Evolutionary conservation across 1,140 invertebrate genomes (phyloP), one percentile per base, ranked within the genome.

Genomic region (Scaptodrosophila lebanonensis): DNA sequence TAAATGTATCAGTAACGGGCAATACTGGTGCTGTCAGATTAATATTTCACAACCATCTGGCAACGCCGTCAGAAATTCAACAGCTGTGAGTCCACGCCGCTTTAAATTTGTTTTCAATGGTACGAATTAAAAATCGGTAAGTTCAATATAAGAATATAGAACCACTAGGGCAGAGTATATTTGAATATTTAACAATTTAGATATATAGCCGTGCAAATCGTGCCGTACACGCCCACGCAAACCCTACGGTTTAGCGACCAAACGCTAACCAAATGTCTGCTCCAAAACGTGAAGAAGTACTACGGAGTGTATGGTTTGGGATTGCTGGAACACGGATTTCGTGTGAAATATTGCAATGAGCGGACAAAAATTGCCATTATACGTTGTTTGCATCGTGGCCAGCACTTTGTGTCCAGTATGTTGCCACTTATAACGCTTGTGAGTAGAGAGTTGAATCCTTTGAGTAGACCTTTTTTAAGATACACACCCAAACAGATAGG

Each of bases 271-370:
- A 86, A 89, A 53, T 89, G 90, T 11, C 77, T 94, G 36, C 70
- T 91, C 9, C 85, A 87, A 18, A 91, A 91, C 88, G 88, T 94
- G 3, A 89, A 93, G 82, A 89, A 91, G 67, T 76, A 93, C 39
- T 91, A 93, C 83, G 93, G 93, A 2, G 92, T 93, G 71, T 93
- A 92, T 83, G 93, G 93, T 7, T 64, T 89, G 12, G 92, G 92
- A 3, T 86, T 92, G 9, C 88, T 92, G 22, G 91, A 89, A 87
- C 88, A 89, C 47, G 93, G 93, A 16, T 93, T 94, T 70, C 86
- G 88, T 87, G 92, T 92, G 18, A 94, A 93, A 89, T 95, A 94
- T 88, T 94, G 92, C 66, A 94, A 95, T 87, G 88, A 90, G 56
- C 89, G 90, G 32, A 94, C 93, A 2, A 91, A 90, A 88, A 91